Evolutionary conservation across 2,888 invertebrate species (phyloP).

Genomic region (Nowickia ferox): DNA sequence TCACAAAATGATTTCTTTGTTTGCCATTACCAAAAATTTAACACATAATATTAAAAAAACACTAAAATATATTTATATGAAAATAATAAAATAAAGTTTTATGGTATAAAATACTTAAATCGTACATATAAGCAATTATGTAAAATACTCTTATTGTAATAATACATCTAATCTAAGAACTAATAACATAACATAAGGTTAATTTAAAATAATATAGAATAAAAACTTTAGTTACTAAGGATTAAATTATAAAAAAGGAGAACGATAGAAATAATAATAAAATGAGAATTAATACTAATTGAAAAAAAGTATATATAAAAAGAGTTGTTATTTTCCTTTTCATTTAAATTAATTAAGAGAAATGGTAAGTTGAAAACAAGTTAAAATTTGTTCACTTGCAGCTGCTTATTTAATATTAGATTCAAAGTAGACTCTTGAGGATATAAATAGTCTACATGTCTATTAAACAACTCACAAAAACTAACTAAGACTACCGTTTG

Average conservation of each 20-base stretch:
- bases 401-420: too few species aligned
- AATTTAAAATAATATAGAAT: conserved; percentile 58
- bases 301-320: conserved; percentile 29
- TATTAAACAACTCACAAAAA: too few species aligned
- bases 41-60: conserved; percentile 24
- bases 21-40: conserved; percentile 56
- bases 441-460: too few species aligned
- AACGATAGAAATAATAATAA: conserved; percentile 62
- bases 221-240: conserved; percentile 69
- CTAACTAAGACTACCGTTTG: too few species aligned
- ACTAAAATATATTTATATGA: background rate
- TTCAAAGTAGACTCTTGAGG: too few species aligned
- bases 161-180: conserved; percentile 20
- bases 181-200: conserved; percentile 45
- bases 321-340: background rate
- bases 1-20: conserved; percentile 54
- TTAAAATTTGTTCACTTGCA: too few species aligned
- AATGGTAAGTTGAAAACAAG: background rate
- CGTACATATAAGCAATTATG: conserved; percentile 65
- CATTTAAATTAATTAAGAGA: background rate
- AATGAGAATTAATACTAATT: conserved; percentile 68
- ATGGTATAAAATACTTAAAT: conserved; percentile 48
- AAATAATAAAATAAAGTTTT: conserved; percentile 46
- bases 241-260: conserved; percentile 71
- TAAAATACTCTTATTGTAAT: conserved; percentile 65